Conservation (phyloP, 53 echinoderm and acorn worm species). For the Paracentrotus lividus region DNA sequence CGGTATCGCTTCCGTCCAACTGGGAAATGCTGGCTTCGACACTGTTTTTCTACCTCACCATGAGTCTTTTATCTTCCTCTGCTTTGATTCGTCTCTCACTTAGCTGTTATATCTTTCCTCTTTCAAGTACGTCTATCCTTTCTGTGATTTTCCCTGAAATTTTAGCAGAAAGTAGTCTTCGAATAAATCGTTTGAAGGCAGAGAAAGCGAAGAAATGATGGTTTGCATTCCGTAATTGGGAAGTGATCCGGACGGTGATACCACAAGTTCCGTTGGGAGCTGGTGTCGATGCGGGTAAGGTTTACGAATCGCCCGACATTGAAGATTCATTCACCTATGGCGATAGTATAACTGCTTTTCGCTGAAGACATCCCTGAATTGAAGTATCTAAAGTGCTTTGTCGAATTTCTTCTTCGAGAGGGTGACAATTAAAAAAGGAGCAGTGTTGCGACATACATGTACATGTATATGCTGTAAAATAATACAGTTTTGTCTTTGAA, state of each 20-base stretch:
- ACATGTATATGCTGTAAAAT: too few species aligned
- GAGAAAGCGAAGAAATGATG: too few species aligned
- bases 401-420: too few species aligned
- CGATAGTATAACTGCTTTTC: too few species aligned
- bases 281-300: background rate
- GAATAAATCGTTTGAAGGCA: background rate
- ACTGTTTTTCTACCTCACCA: background rate
- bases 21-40: background rate
- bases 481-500: too few species aligned
- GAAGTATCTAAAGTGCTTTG: too few species aligned
- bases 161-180: background rate
- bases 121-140: background rate
- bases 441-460: too few species aligned
- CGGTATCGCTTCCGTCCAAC: background rate
- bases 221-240: too few species aligned
- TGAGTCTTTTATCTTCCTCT: background rate
- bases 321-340: too few species aligned
- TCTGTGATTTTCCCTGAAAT: background rate
- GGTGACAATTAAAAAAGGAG: too few species aligned
- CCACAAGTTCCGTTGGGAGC: background rate
- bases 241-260: too few species aligned
- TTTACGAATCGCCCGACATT: background rate
- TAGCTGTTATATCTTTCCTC: background rate
- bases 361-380: too few species aligned
- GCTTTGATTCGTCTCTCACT: background rate